These are phyloP conservation scores for Ericerus pela DNA, from an alignment of 1,140 invertebrate species.

Conservation along the genomic window DNA sequence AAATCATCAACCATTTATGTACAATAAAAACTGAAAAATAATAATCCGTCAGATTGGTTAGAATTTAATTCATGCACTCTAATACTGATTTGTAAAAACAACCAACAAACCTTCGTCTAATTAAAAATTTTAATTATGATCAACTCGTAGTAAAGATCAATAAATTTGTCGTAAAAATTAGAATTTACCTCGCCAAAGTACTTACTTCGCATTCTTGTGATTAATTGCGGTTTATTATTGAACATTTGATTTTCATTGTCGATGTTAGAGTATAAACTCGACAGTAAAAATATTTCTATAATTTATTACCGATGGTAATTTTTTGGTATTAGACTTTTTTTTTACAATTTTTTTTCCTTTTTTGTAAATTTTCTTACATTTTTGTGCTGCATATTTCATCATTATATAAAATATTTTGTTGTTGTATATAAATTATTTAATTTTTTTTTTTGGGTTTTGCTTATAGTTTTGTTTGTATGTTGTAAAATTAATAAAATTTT, in stretches of 20 bases:
- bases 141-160: not conserved
- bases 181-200: constrained; percentile 6
- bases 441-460: constrained; percentile 5
- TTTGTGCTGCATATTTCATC: not conserved
- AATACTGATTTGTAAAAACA: not conserved
- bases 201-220: not conserved
- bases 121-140: constrained; percentile 1
- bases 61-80: not conserved
- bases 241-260: constrained; percentile 3
- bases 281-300: not conserved
- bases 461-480: too few species aligned
- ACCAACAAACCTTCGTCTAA: too few species aligned
- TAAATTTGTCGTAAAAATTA: constrained; percentile 2
- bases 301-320: not conserved
- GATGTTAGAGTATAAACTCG: not conserved
- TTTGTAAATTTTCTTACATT: not conserved
- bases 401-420: constrained; percentile 8
- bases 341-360: not conserved
- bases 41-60: not conserved
- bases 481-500: too few species aligned
- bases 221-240: constrained; percentile 1
- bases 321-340: not conserved
- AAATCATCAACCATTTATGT: not conserved
- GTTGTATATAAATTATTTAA: constrained; percentile 6
- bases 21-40: not conserved